phyloP scores from a whole-genome alignment of 2,888 invertebrate species.

The Cyrtodaria siliqua region DNA sequence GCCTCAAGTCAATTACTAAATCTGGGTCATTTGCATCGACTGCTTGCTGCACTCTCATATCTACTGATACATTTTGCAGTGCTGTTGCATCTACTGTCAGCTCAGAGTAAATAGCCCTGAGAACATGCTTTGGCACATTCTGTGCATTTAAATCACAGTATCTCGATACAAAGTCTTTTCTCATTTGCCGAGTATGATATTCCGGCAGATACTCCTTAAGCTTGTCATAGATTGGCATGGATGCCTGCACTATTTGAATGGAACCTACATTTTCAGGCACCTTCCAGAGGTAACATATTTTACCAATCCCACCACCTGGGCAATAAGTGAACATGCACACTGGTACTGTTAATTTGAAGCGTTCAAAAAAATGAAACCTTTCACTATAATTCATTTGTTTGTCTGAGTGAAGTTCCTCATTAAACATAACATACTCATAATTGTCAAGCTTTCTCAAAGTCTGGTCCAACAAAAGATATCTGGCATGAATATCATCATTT shows the following conservation, averaged over 20 bases:
- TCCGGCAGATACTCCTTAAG: constrained; percentile 19
- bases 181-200: constrained; percentile 42
- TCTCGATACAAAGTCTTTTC: constrained; percentile 14
- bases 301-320: too few relatives aligned
- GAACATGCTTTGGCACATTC: constrained; percentile 25
- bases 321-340: too few relatives aligned
- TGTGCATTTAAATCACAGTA: neutral
- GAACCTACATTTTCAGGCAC: too few relatives aligned
- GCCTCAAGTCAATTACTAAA: too few relatives aligned
- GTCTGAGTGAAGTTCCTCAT: constrained; percentile 15
- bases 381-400: constrained; percentile 4
- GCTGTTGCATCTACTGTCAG: constrained; percentile 30
- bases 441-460: constrained; percentile 6
- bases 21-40: constrained; percentile 20
- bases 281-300: too few relatives aligned
- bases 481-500: too few relatives aligned
- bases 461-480: too few relatives aligned
- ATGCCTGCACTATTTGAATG: too few relatives aligned
- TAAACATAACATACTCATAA: constrained; percentile 11
- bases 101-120: constrained; percentile 31
- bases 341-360: too few relatives aligned
- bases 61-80: constrained; percentile 27
- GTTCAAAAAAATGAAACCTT: too few relatives aligned
- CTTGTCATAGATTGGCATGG: constrained; percentile 9
- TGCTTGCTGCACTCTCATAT: constrained; percentile 15